Evolutionary conservation across 2,113 vertebrate genomes (phyloP).

Genomic region (Microcebus murinus): DNA sequence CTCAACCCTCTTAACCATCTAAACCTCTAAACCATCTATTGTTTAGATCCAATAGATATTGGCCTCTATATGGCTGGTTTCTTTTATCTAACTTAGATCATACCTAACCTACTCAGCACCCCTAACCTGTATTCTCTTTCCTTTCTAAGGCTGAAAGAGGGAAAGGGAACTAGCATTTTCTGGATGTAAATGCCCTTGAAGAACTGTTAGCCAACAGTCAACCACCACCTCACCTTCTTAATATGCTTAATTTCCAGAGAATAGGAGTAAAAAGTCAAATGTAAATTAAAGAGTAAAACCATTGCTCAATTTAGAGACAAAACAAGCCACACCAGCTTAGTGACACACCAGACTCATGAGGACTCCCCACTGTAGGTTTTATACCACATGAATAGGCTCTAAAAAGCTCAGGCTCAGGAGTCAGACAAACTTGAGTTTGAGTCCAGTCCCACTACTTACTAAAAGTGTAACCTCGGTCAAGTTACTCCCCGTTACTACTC

Average conservation of each 20-base stretch:
- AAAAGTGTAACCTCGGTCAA: background rate
- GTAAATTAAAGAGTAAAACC: conserved; percentile 46
- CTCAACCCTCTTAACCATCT: background rate
- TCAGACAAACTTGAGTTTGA: background rate
- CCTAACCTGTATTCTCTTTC: background rate
- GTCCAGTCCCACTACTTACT: background rate
- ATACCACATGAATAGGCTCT: background rate
- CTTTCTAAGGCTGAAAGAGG: background rate
- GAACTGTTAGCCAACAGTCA: background rate
- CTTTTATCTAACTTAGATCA: conserved; percentile 11
- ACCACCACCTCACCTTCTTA: background rate
- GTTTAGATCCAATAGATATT: background rate
- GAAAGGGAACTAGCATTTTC: background rate
- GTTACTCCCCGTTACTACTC: background rate
- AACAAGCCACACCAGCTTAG: background rate
- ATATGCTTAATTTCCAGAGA: conserved; percentile 11
- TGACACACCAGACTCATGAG: background rate
- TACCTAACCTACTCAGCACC: background rate
- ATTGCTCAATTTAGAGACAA: background rate
- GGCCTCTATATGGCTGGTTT: conserved; percentile 21
- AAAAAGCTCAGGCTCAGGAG: background rate
- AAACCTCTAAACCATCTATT: background rate
- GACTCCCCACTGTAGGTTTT: background rate
- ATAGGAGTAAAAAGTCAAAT: conserved; percentile 8
- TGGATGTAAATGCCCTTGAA: background rate